These are phyloP conservation scores for rat (Rattus norvegicus) DNA, from an alignment of 2,113 vertebrate species.

Conservation along the genomic window GRCr8 NC_086022.1:183615001-183615500, in stretches of 20 bases:
- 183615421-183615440: not conserved
- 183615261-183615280: not conserved
- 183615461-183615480: too few relatives aligned
- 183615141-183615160: too few relatives aligned
- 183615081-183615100: too few relatives aligned
- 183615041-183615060: too few relatives aligned
- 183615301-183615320: not conserved
- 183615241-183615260: not conserved
- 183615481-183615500: too few relatives aligned
- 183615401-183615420: not conserved
- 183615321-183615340: not conserved
- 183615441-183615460: too few relatives aligned
- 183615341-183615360: not conserved
- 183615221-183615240: not conserved
- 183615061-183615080: too few relatives aligned
- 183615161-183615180: not conserved
- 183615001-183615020: not conserved
- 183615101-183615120: too few relatives aligned
- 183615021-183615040: not conserved
- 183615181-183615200: not conserved
- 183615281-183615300: not conserved
- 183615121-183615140: too few relatives aligned
- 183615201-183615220: constrained; percentile 51
- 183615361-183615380: not conserved
- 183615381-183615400: not conserved